These are phyloP conservation scores for Miltochrista miniata DNA, from an alignment of 2,888 invertebrate species.

Conservation along the genomic window DNA sequence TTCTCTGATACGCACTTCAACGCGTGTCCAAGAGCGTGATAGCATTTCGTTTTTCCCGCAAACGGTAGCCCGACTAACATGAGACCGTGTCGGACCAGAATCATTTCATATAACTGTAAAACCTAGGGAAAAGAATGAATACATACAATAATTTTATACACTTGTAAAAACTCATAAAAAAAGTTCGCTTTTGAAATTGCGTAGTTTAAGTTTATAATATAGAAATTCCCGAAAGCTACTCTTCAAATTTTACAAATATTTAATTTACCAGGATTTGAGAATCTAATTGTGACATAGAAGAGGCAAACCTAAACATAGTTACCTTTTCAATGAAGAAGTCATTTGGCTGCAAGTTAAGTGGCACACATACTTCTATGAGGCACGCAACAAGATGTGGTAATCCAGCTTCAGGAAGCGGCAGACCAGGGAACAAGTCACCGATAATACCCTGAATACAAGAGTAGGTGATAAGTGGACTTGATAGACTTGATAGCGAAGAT, in stretches of 20 bases:
- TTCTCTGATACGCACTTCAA: conserved; percentile 90
- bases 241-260: no score
- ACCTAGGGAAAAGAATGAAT: conserved; percentile 51
- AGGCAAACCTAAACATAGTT: background rate
- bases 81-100: conserved; percentile 95
- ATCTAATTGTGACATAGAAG: no score
- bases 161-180: no score
- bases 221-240: no score
- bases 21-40: conserved; percentile 91
- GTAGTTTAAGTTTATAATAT: no score
- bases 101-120: conserved; percentile 95
- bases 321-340: conserved; percentile 92
- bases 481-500: no score
- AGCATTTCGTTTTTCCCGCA: conserved; percentile 95
- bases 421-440: conserved; percentile 96
- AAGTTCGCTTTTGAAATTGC: no score
- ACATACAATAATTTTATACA: background rate
- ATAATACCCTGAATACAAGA: conserved; percentile 88
- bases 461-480: no score
- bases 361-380: conserved; percentile 85
- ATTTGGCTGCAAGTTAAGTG: conserved; percentile 92
- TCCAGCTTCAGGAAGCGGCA: conserved; percentile 90
- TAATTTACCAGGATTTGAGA: no score
- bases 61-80: conserved; percentile 97
- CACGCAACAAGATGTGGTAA: conserved; percentile 83